Percentiles rank a stretch among this genome's conserved stretches.
phyloP scores from a whole-genome alignment of 1,140 invertebrate species.

The Druon quercuslanigerum region DNA sequence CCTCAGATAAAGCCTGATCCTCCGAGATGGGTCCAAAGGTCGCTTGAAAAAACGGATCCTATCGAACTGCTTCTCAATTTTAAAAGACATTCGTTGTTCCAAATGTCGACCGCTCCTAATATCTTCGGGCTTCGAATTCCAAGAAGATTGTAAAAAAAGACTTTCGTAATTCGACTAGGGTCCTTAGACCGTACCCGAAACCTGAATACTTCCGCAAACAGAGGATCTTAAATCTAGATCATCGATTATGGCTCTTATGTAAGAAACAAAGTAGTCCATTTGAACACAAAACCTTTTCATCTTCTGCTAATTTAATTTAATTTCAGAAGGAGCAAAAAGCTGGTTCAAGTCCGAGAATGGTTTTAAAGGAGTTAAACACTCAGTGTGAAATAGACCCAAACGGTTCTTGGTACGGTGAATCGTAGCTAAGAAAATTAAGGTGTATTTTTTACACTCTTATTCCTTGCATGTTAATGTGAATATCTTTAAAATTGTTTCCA shows the following conservation, averaged over 20 bases:
- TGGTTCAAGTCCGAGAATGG: background rate
- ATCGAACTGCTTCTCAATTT: background rate
- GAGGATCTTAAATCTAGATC: slow-evolving; percentile 22
- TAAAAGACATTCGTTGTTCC: slow-evolving; percentile 16
- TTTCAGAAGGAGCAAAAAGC: background rate
- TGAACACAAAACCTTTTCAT: slow-evolving; percentile 18
- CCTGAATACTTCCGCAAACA: slow-evolving; percentile 18
- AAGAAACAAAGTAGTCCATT: slow-evolving; percentile 24
- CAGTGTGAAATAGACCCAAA: slow-evolving; percentile 14
- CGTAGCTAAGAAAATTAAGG: slow-evolving; percentile 2
- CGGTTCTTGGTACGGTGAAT: slow-evolving; percentile 26
- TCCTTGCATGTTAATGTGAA: slow-evolving; percentile 6
- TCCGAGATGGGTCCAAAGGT: slow-evolving; percentile 7
- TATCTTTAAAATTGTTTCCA: slow-evolving; percentile 27
- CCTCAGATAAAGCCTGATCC: slow-evolving; percentile 36
- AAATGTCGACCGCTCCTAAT: slow-evolving; percentile 1
- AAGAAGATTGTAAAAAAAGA: background rate
- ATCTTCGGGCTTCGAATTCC: slow-evolving; percentile 1
- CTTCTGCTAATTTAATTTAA: slow-evolving; percentile 31
- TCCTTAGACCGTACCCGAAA: background rate
- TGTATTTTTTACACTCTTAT: slow-evolving; percentile 2
- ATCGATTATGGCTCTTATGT: slow-evolving; percentile 11
- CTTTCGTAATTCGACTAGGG: slow-evolving; percentile 2
- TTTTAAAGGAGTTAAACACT: background rate
- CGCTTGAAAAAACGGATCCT: background rate